A percentile compares a stretch with the other conserved stretches of the same genome.
phyloP scores from a whole-genome alignment of 2,888 invertebrate genomes.

The Orthosia incerta region DNA sequence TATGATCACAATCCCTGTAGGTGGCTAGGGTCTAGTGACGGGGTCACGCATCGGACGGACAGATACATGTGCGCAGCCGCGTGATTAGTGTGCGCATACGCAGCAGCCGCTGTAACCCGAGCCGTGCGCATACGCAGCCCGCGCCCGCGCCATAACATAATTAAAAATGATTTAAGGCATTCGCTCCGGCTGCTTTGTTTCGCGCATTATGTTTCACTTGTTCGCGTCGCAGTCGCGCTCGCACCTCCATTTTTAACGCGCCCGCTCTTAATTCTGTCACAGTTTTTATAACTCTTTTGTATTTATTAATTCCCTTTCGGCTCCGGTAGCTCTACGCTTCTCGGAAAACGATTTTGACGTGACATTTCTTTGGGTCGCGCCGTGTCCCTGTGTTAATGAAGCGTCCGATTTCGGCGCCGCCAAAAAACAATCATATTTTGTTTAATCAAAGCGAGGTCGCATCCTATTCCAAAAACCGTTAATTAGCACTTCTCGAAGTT shows the following conservation, averaged over 20 bases:
- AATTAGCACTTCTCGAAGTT: constrained; percentile 69
- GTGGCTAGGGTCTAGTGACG: constrained; percentile 65
- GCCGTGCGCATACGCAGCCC: constrained; percentile 74
- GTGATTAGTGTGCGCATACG: constrained; percentile 70
- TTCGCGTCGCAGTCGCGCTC: constrained; percentile 86
- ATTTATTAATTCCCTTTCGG: constrained; percentile 89
- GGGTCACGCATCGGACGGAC: constrained; percentile 75
- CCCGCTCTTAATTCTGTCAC: constrained; percentile 90
- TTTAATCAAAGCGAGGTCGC: constrained; percentile 78
- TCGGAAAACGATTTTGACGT: constrained; percentile 88
- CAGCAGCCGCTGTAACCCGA: constrained; percentile 81
- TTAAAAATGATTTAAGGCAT: constrained; percentile 91
- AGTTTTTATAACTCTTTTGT: constrained; percentile 90
- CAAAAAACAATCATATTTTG: constrained; percentile 76
- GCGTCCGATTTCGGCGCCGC: constrained; percentile 88
- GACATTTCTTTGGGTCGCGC: constrained; percentile 87
- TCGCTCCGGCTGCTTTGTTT: constrained; percentile 91
- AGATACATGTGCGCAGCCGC: constrained; percentile 70
- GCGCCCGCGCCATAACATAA: constrained; percentile 89
- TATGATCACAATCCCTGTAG: constrained; percentile 57
- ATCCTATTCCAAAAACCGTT: constrained; percentile 70
- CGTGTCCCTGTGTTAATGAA: constrained; percentile 88
- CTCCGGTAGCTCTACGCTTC: constrained; percentile 90
- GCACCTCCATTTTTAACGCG: constrained; percentile 87
- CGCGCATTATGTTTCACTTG: constrained; percentile 91